Base-by-base conservation (phyloP, 2,113 vertebrate genomes). In the Aegypius monachus region DNA sequence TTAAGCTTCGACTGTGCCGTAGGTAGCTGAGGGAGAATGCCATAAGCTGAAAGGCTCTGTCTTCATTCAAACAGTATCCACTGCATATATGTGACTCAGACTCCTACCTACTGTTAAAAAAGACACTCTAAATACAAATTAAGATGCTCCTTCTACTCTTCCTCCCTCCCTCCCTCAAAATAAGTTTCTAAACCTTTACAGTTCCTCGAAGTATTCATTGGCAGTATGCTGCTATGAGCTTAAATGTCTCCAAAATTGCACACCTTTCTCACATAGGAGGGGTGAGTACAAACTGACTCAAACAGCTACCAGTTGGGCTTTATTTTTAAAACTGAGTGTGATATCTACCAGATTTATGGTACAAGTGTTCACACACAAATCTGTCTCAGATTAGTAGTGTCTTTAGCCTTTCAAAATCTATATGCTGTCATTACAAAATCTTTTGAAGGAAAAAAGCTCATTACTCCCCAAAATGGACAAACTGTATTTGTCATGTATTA, bases 281-380 rank as follows among this genome's bases (percentile, higher is more conserved):
- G 63, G 43, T 89, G 88, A 93, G 42, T 89, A 78, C 61, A 88
- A 95, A 95, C 88, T 92, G 95, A 97, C 61, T 95, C 61, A 93
- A 97, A 81, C 36, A 93, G 74, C 29, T 55, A 92, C 63, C 88
- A 88, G n/a, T 92, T 92, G 61, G 88, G 31, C 12, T 95, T 96
- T 96, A 95, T 97, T 94, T 97, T 94, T 97, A 95, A 95, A 92
- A 75, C 72, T 32, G 73, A 84, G 42, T 86, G 81, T 95, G 65
- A 81, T 81, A 92, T 84, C 70, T 78, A 79, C 56, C 91, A 92
- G 40, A 79, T 91, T 88, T 84, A 59, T 67, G 79, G 42, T 63
- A 80, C 36, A 83, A 96, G 73, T 63, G 42, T 83, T 95, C 86
- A 91, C 77, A 71, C 29, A 62, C 42, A 92, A 36, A 78, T 95